phyloP scores from a whole-genome alignment of 1,140 invertebrate species.

The Delia radicum region DNA sequence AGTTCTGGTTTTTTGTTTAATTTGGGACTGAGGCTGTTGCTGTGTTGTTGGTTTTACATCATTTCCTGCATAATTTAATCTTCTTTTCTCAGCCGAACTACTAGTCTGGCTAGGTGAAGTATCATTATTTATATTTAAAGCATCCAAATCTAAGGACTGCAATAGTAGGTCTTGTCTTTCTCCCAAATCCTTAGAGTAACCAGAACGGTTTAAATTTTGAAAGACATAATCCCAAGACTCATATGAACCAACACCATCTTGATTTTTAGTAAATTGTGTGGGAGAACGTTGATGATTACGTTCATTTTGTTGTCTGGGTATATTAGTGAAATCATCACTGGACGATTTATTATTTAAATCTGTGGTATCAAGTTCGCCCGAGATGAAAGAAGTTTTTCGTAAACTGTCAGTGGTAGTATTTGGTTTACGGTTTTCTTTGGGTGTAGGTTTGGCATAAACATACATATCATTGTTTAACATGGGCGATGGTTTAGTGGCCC shows the following conservation, averaged over 20 bases:
- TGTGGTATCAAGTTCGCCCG: not conserved
- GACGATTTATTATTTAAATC: slow-evolving; percentile 50
- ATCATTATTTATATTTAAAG: slow-evolving; percentile 41
- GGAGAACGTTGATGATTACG: slow-evolving; percentile 34
- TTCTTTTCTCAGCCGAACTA: slow-evolving; percentile 36
- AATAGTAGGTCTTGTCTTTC: slow-evolving; percentile 50
- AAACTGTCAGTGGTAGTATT: not conserved
- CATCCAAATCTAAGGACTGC: slow-evolving; percentile 48
- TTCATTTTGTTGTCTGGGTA: slow-evolving; percentile 29
- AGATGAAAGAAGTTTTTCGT: not conserved
- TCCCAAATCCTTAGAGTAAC: slow-evolving; percentile 66
- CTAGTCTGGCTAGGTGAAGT: not conserved
- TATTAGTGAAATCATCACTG: slow-evolving; percentile 40
- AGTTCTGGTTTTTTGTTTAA: slow-evolving; percentile 30
- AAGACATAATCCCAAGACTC: slow-evolving; percentile 80
- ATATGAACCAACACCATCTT: slow-evolving; percentile 64
- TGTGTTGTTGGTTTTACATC: not conserved
- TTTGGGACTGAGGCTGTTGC: not conserved
- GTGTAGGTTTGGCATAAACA: slow-evolving; percentile 45
- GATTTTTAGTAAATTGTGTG: slow-evolving; percentile 46
- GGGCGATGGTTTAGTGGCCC: not conserved
- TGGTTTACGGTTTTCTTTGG: slow-evolving; percentile 38
- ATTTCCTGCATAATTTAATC: slow-evolving; percentile 26
- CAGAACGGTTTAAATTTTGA: slow-evolving; percentile 70
- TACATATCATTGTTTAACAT: slow-evolving; percentile 28